Percentiles rank a stretch among this genome's conserved stretches.
Evolutionary conservation across 2,797 vertebrate genomes (phyloP).

Genomic region (Sebastes steindachneri): DNA sequence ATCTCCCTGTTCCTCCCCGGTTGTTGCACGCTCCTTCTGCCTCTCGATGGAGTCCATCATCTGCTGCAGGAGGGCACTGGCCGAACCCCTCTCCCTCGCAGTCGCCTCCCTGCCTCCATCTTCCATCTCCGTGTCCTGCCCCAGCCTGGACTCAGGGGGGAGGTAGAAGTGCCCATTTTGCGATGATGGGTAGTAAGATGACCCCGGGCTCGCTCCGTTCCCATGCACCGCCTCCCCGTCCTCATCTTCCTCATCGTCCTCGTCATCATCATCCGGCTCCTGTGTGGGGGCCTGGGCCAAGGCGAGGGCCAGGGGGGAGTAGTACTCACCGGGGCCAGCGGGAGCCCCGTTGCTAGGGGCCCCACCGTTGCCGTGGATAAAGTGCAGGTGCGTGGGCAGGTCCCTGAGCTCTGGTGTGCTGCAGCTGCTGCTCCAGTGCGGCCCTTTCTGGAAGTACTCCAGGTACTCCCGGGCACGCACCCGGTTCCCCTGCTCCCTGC

Average conservation of each 20-base stretch:
- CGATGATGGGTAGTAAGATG: slow-evolving; percentile 85
- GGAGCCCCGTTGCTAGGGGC: slow-evolving; percentile 88
- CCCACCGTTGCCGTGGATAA: slow-evolving; percentile 84
- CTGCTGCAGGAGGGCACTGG: slow-evolving; percentile 93
- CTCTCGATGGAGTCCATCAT: slow-evolving; percentile 95
- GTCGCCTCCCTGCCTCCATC: slow-evolving; percentile 58
- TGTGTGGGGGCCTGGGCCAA: slow-evolving; percentile 82
- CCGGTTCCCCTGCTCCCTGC: slow-evolving; percentile 90
- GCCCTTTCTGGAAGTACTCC: slow-evolving; percentile 96
- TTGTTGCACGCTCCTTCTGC: slow-evolving; percentile 85
- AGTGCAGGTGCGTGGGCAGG: slow-evolving; percentile 86
- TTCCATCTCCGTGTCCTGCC: slow-evolving; percentile 78
- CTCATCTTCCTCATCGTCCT: slow-evolving; percentile 88
- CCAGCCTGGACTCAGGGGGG: slow-evolving; percentile 81
- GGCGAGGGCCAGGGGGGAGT: slow-evolving; percentile 82
- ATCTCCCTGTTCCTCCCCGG: slow-evolving; percentile 88
- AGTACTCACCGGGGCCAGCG: slow-evolving; percentile 78
- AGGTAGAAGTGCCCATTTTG: slow-evolving; percentile 93
- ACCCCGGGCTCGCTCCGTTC: slow-evolving; percentile 77
- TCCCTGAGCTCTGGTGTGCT: slow-evolving; percentile 90
- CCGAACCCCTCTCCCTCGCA: slow-evolving; percentile 87
- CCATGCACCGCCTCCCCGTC: slow-evolving; percentile 81
- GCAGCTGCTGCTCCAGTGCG: slow-evolving; percentile 87
- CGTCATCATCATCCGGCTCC: slow-evolving; percentile 87
- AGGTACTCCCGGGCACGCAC: slow-evolving; percentile 95